Percentiles rank a stretch among this genome's conserved stretches.
Evolutionary conservation across 1,140 invertebrate species (phyloP).

Genomic region (Thaumetopoea pityocampa): DNA sequence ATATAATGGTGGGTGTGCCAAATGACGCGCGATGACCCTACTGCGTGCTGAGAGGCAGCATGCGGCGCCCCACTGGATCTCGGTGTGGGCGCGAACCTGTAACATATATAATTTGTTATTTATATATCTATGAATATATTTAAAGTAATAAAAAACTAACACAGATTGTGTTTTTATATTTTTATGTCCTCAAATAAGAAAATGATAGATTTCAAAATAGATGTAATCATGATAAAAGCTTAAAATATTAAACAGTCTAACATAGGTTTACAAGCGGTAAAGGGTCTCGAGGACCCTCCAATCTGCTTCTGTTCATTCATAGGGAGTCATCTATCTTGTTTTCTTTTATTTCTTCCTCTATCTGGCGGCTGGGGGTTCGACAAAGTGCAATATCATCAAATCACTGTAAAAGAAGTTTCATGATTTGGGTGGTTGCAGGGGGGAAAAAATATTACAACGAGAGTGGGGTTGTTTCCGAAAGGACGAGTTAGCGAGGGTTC

Average conservation of each 20-base stretch:
- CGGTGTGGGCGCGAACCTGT: too few species aligned
- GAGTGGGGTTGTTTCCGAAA: conserved; percentile 49
- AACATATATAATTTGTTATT: too few species aligned
- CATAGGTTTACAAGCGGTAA: conserved; percentile 9
- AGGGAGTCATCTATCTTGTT: conserved; percentile 58
- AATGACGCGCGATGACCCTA: too few species aligned
- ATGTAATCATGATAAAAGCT: conserved; percentile 46
- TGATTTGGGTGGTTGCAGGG: conserved; percentile 49
- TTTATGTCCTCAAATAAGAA: too few species aligned
- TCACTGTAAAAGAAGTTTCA: conserved; percentile 70
- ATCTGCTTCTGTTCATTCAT: conserved; percentile 14
- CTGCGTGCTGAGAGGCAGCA: too few species aligned
- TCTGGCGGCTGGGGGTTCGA: conserved; percentile 47
- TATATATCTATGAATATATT: too few species aligned
- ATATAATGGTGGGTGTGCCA: too few species aligned
- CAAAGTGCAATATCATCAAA: conserved; percentile 75
- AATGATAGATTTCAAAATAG: too few species aligned
- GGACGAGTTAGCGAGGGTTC: conserved; percentile 35
- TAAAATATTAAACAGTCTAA: conserved; percentile 10
- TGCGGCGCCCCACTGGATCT: too few species aligned
- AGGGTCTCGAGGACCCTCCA: conserved; percentile 15
- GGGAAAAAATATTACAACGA: conserved; percentile 70
- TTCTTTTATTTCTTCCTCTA: conserved; percentile 41
- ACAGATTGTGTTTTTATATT: too few species aligned
- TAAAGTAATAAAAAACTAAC: too few species aligned